A percentile compares a stretch with the other conserved stretches of the same genome.
These are phyloP conservation scores for Neria commutata DNA, from an alignment of 2,888 invertebrate species.

Conservation along the genomic window DNA sequence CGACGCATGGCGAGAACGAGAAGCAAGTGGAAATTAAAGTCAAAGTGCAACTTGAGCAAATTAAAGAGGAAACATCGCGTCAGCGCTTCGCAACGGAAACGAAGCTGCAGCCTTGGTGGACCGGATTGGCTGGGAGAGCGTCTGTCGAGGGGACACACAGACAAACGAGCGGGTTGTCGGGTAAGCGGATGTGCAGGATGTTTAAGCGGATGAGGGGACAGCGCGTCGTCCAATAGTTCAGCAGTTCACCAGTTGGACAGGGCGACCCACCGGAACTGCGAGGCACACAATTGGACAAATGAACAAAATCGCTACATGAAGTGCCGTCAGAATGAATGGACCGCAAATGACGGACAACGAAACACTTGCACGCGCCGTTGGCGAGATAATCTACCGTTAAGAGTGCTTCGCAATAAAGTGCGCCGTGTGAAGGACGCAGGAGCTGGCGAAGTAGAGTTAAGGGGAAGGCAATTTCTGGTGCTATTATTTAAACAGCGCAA, in stretches of 20 bases:
- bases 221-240: slow-evolving; percentile 8
- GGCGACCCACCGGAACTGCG: neutral
- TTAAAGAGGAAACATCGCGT: neutral
- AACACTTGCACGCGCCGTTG: neutral
- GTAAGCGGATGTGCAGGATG: neutral
- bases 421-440: too few species aligned
- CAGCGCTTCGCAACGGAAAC: neutral
- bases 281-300: neutral
- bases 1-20: neutral
- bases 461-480: too few species aligned
- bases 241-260: slow-evolving; percentile 17
- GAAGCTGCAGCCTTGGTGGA: neutral
- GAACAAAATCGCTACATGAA: neutral
- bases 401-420: too few species aligned
- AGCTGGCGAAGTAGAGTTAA: too few species aligned
- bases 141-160: slow-evolving; percentile 12
- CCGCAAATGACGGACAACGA: neutral
- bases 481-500: too few species aligned
- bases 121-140: neutral
- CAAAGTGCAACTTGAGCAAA: neutral
- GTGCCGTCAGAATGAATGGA: neutral
- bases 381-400: too few species aligned
- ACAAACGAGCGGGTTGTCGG: slow-evolving; percentile 2
- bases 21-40: neutral
- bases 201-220: neutral